Evolutionary conservation across 2,797 vertebrate genomes (phyloP), one percentile per base, ranked within the genome.

Genomic region (Steatocranus sp.): DNA sequence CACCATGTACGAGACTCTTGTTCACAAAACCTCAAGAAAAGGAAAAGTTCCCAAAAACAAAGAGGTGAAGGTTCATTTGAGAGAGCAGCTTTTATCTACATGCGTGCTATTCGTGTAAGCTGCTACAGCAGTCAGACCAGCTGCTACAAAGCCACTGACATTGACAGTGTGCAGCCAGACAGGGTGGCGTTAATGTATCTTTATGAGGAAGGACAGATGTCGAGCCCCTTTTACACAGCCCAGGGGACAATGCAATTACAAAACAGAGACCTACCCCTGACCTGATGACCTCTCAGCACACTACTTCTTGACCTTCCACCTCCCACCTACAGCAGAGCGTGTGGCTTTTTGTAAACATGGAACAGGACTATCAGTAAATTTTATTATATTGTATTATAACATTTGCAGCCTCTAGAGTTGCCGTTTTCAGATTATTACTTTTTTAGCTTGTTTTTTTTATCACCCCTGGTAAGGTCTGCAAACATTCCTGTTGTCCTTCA

Each of bases 181-280:
- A 51, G 73, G 83, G 51, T 68, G 80, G 78, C 34, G 84, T 89
- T 93, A 90, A 92, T 89, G 91, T 86, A 27, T 84, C 81, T 94
- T 93, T 86, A 93, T 78, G 66, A 82, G 58, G 50, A 77, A 78
- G 87, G 85, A 86, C 94, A 95, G 94, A 93, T 94, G 94, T 92
- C 84, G 53, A 20, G 75, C 78, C 81, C 85, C 63, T 84, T 18
- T 92, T 88, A 93, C 84, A 86, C 83, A 89, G 54, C 94, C 90
- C 91, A 88, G 63, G 92, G 92, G 94, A 94, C 48, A n/a, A 48
- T 58, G 79, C 80, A 89, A 82, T 91, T 88, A 92, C 86, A 90
- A 93, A 83, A 91, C 87, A 88, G 76, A 87, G 90, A 86, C 85
- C 79, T 25, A 82, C 92, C 81, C 85, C 81, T 92, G 94, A 94